Evolutionary conservation across 2,888 invertebrate species (phyloP).

Genomic region (Synergus laeviventris): DNA sequence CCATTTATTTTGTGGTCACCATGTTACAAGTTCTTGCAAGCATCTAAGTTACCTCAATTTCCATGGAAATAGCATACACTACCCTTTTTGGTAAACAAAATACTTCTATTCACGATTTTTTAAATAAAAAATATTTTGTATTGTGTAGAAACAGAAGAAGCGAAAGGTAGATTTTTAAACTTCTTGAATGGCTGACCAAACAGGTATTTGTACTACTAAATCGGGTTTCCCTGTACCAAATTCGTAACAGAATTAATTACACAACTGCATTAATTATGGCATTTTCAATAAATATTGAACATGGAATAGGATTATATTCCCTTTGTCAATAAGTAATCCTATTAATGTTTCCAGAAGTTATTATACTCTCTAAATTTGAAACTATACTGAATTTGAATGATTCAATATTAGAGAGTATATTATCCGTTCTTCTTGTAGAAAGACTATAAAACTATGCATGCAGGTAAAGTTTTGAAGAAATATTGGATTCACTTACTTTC

Average conservation of each 20-base stretch:
- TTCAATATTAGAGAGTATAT: background rate
- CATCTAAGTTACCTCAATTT: constrained; percentile 15
- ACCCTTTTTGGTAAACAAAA: background rate
- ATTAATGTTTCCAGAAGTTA: background rate
- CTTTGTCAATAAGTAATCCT: no score
- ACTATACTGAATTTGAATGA: no score
- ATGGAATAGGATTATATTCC: no score
- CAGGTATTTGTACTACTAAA: background rate
- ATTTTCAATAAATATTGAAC: no score
- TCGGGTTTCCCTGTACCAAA: background rate
- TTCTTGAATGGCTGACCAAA: background rate
- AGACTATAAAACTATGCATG: background rate
- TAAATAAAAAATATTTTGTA: no score
- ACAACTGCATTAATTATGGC: background rate
- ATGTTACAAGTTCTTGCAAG: constrained; percentile 8
- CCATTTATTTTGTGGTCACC: constrained; percentile 29
- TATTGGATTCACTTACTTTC: constrained; percentile 74
- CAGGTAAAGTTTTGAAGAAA: background rate
- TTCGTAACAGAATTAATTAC: background rate
- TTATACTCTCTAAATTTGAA: no score
- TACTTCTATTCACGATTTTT: background rate
- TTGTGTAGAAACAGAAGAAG: no score
- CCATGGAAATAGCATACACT: constrained; percentile 11
- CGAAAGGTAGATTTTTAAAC: no score
- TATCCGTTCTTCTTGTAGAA: background rate